These are phyloP conservation scores for Siniperca scherzeri DNA, from an alignment of 2,797 vertebrate species.

Conservation along the genomic window DNA sequence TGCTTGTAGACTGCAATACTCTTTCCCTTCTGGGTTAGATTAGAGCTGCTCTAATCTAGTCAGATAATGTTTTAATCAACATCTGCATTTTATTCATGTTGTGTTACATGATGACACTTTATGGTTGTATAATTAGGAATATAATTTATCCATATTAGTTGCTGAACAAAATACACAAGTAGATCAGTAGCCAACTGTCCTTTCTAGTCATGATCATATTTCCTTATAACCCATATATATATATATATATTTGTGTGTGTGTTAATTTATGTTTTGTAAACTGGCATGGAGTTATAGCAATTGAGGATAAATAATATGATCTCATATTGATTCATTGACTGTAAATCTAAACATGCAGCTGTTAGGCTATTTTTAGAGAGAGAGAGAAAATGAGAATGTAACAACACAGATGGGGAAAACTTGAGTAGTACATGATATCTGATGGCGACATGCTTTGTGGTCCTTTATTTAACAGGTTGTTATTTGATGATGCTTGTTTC, in stretches of 20 bases:
- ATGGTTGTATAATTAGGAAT: conserved; percentile 58
- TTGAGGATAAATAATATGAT: background rate
- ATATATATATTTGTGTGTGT: too few relatives aligned
- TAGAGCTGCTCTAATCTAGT: conserved; percentile 68
- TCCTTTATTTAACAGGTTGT: background rate
- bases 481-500: background rate
- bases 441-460: background rate
- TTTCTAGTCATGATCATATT: conserved; percentile 26
- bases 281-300: background rate
- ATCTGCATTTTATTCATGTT: conserved; percentile 66
- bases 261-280: background rate
- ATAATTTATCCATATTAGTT: conserved; percentile 47
- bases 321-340: conserved; percentile 3
- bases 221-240: background rate
- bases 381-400: background rate
- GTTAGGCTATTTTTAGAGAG: too few relatives aligned
- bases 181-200: conserved; percentile 17
- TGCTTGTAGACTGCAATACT: conserved; percentile 46
- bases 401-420: background rate
- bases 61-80: conserved; percentile 77
- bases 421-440: background rate
- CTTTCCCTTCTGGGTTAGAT: conserved; percentile 64
- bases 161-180: conserved; percentile 30
- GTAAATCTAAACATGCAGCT: background rate
- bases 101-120: conserved; percentile 58